Conservation (phyloP, 2,888 invertebrate species). For the Nymphalis polychloros region DNA sequence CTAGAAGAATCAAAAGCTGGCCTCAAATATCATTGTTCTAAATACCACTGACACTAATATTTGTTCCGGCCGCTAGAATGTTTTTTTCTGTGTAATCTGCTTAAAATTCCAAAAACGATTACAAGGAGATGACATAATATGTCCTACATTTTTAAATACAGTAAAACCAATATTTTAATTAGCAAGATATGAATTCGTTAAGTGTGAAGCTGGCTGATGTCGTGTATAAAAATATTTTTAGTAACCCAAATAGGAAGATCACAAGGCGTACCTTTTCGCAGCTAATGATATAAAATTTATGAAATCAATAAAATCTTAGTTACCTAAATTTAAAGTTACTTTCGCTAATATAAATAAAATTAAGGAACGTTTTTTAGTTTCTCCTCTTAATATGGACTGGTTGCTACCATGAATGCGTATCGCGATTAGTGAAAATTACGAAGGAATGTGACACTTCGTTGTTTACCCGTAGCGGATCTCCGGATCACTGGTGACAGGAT, state of each 20-base stretch:
- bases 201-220: too few relatives aligned
- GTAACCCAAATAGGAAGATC: not conserved
- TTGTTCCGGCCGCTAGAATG: not conserved
- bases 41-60: conserved; percentile 58
- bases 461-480: conserved; percentile 56
- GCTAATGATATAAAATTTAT: not conserved
- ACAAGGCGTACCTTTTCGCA: not conserved
- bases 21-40: conserved; percentile 54
- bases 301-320: not conserved
- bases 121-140: conserved; percentile 29
- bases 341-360: conserved; percentile 14
- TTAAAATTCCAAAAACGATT: conserved; percentile 38
- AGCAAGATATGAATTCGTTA: too few relatives aligned
- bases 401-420: conserved; percentile 32
- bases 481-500: conserved; percentile 43
- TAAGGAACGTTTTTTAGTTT: conserved; percentile 25
- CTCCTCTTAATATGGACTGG: conserved; percentile 36
- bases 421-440: conserved; percentile 42
- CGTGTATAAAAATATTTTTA: too few relatives aligned
- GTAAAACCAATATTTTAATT: too few relatives aligned
- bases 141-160: conserved; percentile 24
- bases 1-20: conserved; percentile 48
- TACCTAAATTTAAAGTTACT: conserved; percentile 8
- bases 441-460: conserved; percentile 52
- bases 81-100: conserved; percentile 34